A percentile compares a stretch with the other conserved stretches of the same genome.
Conservation (phyloP, 2,797 vertebrate species). For the Moxostoma hubbsi region DNA sequence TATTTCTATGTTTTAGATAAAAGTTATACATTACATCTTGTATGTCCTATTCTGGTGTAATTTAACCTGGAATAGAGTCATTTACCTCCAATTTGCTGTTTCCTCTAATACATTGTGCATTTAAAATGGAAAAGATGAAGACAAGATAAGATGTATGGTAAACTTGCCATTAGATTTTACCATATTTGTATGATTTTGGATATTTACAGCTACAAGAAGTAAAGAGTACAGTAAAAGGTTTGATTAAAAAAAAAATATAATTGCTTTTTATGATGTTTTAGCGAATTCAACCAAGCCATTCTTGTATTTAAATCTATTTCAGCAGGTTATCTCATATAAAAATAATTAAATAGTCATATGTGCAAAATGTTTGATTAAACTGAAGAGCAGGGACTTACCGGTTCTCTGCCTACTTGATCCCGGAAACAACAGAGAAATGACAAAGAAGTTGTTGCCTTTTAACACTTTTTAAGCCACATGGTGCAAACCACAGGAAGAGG, state of each 20-base stretch:
- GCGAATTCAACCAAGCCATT: not conserved
- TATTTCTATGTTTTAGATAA: not conserved
- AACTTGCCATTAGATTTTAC: not conserved
- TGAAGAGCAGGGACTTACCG: constrained; percentile 28
- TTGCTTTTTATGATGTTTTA: too few species aligned
- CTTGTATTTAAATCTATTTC: not conserved
- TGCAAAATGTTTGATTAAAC: not conserved
- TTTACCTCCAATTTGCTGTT: not conserved
- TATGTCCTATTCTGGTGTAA: not conserved
- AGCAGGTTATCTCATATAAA: not conserved
- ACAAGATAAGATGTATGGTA: not conserved
- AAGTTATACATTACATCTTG: not conserved
- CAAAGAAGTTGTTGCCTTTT: constrained; percentile 79
- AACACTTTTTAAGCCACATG: constrained; percentile 82
- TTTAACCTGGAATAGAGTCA: not conserved
- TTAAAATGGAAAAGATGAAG: not conserved
- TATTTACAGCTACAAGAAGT: too few species aligned
- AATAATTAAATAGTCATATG: not conserved
- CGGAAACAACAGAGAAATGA: constrained; percentile 79
- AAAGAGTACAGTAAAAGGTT: too few species aligned
- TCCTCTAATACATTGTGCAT: not conserved
- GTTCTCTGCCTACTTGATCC: constrained; percentile 54
- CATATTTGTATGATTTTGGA: too few species aligned
- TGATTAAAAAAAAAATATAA: too few species aligned
- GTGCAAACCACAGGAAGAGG: constrained; percentile 82